These are phyloP conservation scores for Drosophila formosana DNA, from an alignment of 2,888 invertebrate species.

Conservation along the genomic window DNA sequence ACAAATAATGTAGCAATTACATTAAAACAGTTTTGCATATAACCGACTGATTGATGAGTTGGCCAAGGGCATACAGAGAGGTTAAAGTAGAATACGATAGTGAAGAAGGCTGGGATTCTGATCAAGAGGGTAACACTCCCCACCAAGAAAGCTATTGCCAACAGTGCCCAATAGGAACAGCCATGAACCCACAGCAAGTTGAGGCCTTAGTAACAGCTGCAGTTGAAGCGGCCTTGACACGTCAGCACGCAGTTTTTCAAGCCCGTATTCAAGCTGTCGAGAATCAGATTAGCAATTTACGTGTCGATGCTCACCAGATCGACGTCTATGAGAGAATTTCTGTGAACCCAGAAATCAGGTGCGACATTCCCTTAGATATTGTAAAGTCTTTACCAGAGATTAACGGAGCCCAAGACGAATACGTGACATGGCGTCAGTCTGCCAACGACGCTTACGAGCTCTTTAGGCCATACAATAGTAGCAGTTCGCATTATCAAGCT, in stretches of 20 bases:
- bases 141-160: too few relatives aligned
- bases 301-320: neutral
- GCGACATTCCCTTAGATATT: neutral
- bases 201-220: too few relatives aligned
- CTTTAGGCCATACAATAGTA: neutral
- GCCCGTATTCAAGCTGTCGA: neutral
- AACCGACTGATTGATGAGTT: neutral
- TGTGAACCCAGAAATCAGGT: neutral
- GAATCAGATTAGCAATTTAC: too few relatives aligned
- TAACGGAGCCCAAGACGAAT: slow-evolving; percentile 1
- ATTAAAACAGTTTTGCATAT: too few relatives aligned
- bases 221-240: too few relatives aligned
- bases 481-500: neutral
- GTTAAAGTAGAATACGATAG: neutral
- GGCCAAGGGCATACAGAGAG: neutral
- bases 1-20: too few relatives aligned
- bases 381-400: slow-evolving; percentile 5
- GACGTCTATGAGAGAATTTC: neutral
- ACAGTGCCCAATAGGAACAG: neutral
- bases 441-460: neutral
- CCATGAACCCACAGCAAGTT: too few relatives aligned
- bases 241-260: neutral
- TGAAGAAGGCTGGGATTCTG: neutral
- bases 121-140: too few relatives aligned
- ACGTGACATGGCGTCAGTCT: slow-evolving; percentile 2